Evolutionary conservation across 1,140 invertebrate genomes (phyloP).

Genomic region (Rhyzopertha dominica): DNA sequence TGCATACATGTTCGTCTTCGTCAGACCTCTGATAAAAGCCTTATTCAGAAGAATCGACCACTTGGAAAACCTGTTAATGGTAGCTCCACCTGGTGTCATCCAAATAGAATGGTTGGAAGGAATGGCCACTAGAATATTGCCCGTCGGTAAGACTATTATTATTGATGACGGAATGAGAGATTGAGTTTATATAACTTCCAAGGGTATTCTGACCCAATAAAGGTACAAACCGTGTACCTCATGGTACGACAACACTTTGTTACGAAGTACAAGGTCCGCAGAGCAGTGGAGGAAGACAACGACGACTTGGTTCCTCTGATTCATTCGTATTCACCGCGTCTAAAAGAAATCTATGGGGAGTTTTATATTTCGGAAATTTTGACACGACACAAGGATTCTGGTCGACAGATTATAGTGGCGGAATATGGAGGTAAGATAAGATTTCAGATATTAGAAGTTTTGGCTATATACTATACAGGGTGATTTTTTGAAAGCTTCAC

Average conservation of each 20-base stretch:
- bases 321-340: conserved; percentile 49
- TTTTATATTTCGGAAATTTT: conserved; percentile 68
- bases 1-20: conserved; percentile 46
- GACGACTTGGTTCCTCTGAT: conserved; percentile 66
- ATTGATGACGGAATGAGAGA: too few species aligned
- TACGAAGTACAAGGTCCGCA: conserved; percentile 48
- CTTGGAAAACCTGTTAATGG: conserved; percentile 49
- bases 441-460: too few species aligned
- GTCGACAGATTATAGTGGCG: conserved; percentile 43
- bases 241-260: conserved; percentile 43
- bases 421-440: conserved; percentile 51
- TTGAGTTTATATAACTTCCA: too few species aligned
- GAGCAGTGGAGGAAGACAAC: conserved; percentile 64
- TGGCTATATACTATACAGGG: too few species aligned
- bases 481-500: too few species aligned
- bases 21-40: conserved; percentile 49
- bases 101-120: conserved; percentile 38
- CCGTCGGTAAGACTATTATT: conserved; percentile 42
- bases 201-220: conserved; percentile 40
- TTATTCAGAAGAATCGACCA: conserved; percentile 50
- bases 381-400: conserved; percentile 41
- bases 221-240: conserved; percentile 43
- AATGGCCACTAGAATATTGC: conserved; percentile 32
- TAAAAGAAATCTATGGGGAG: conserved; percentile 60
- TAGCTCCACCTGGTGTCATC: conserved; percentile 47